phyloP scores from a whole-genome alignment of 2,797 vertebrate genomes.

The Ciconia nigra region DNA sequence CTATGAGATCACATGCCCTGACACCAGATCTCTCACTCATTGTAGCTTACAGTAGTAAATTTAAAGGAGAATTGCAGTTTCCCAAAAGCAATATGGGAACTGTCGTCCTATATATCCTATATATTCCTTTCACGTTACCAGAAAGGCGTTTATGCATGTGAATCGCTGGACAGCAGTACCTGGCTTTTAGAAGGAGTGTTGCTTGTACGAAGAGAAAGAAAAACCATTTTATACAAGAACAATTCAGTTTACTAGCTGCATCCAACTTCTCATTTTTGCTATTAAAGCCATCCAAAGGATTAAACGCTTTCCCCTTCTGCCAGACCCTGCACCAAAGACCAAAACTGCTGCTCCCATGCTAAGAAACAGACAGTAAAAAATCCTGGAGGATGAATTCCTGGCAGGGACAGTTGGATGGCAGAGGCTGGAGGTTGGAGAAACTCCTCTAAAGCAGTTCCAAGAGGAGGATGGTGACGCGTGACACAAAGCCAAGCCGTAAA shows the following conservation, averaged over 20 bases:
- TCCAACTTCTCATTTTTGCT: not conserved
- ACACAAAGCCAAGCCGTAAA: not conserved
- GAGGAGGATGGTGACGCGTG: fast-evolving
- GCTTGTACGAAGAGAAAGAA: not conserved
- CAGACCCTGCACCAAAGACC: not conserved
- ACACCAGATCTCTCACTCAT: not conserved
- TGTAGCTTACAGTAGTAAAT: not conserved
- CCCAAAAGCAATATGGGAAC: not conserved
- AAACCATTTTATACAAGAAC: not conserved
- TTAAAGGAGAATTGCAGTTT: not conserved
- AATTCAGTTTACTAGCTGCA: not conserved
- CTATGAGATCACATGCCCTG: not conserved
- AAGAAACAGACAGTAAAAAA: not conserved
- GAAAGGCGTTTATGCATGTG: not conserved
- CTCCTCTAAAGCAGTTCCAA: not conserved
- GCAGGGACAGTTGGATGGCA: fast-evolving
- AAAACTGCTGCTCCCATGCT: not conserved
- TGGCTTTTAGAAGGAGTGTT: not conserved
- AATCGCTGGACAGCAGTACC: fast-evolving
- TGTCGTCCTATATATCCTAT: not conserved
- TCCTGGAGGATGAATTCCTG: not conserved
- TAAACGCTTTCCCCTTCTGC: not conserved
- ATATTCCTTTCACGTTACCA: not conserved
- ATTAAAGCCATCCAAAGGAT: not conserved
- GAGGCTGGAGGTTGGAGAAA: not conserved